Evolutionary conservation across 2,797 vertebrate species (phyloP), one percentile per base, ranked within the genome.

Genomic region (Sebastes ruberrimus): DNA sequence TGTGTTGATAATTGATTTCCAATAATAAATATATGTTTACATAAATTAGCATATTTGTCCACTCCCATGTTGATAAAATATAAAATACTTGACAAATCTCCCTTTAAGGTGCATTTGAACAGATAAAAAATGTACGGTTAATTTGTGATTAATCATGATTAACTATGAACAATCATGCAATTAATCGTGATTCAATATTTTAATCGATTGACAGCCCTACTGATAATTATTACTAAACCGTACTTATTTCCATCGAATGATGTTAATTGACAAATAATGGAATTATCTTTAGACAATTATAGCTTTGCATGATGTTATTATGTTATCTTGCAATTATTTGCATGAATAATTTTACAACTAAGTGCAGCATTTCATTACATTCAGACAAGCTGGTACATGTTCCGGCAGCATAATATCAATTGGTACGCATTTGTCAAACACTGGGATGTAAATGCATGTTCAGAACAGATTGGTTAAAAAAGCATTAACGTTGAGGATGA

Each of bases 381-480:
- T 71, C 5, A 6, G 38, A 14, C 22, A 62, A 30, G 20, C n/a
- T 66, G 49, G 18, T 33, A 27, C 38, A 65, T 71, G 52, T 70
- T 35, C n/a, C n/a, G 22, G 66, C 7, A 49, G 42, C 22, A 23
- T 9, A 18, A 49, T 32, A 46, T 62, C 7, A 76, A 7, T 18
- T 38, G n/a, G 18, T 42, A 3, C n/a, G n/a, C 9, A 56, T 27
- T 8, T 20, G 42, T 28, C 3, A 65, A 52, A 69, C 2, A 22
- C 6, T 2, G 8, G 9, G 35, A 57, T 23, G 13, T 38, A 49
- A 25, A 63, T 38, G 30, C 59, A 68, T 23, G 33, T 75, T 70
- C 70, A 5, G 55, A 78, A 32, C 14, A 72, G 52, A 78, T 28
- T 78, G 33, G 46, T 75, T 70, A n/a, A 63, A 80, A 71, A 0